These are phyloP conservation scores for Parazoanthus atlanticus DNA, from an alignment of 92 coral and sea anemone species.

Conservation along the genomic window DNA sequence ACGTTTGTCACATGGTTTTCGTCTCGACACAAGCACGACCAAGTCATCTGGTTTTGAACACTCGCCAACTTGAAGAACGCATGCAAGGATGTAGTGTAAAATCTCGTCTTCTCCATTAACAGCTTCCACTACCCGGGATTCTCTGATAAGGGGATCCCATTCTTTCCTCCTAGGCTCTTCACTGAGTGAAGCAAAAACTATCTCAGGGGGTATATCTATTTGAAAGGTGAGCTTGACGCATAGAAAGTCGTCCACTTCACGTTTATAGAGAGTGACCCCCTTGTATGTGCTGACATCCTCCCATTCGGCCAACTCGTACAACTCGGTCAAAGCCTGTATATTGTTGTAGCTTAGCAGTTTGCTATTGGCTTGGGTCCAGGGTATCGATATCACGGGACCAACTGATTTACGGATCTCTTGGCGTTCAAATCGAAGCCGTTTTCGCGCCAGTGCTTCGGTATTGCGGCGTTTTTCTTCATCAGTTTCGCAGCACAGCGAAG, in stretches of 20 bases:
- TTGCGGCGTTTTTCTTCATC: slow-evolving; percentile 62
- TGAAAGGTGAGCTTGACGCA: slow-evolving; percentile 58
- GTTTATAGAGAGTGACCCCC: slow-evolving; percentile 54
- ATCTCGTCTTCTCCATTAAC: slow-evolving; percentile 74
- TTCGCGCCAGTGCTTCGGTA: slow-evolving; percentile 63
- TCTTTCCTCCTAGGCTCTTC: slow-evolving; percentile 53
- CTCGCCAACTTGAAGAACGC: slow-evolving; percentile 39
- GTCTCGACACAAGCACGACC: slow-evolving; percentile 71
- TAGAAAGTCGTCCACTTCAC: slow-evolving; percentile 60
- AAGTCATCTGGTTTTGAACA: slow-evolving; percentile 66
- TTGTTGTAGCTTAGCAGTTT: slow-evolving; percentile 67
- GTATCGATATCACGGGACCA: slow-evolving; percentile 78
- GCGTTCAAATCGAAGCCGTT: slow-evolving; percentile 62
- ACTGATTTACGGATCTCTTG: slow-evolving; percentile 67
- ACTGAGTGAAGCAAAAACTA: slow-evolving; percentile 52
- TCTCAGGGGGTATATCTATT: slow-evolving; percentile 49
- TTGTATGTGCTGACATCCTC: slow-evolving; percentile 49
- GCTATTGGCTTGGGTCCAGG: slow-evolving; percentile 63
- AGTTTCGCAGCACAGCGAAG: slow-evolving; percentile 39
- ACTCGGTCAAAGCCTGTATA: slow-evolving; percentile 63
- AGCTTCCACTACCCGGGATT: slow-evolving; percentile 53
- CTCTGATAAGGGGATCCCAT: slow-evolving; percentile 73
- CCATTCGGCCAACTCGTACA: slow-evolving; percentile 70
- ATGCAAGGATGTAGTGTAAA: slow-evolving; percentile 63
- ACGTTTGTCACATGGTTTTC: slow-evolving; percentile 60